Conservation (phyloP, 2,797 vertebrate species). For the Esox masquinongy region DNA sequence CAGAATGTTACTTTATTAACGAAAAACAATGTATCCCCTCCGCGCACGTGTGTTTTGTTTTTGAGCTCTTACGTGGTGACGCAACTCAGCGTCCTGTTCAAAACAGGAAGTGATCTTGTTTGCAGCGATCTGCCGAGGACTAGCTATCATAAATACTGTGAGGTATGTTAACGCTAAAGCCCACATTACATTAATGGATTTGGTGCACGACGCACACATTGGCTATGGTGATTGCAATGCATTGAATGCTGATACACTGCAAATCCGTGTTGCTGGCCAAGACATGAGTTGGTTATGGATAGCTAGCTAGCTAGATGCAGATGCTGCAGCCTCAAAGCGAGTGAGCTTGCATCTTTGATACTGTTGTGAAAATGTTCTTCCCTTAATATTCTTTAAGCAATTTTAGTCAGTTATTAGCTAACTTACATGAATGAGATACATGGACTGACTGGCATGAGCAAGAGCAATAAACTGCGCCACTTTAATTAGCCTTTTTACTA, state of each 20-base stretch:
- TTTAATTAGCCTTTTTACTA: background rate
- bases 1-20: background rate
- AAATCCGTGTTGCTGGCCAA: background rate
- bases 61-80: slow-evolving; percentile 6
- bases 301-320: background rate
- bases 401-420: background rate
- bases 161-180: background rate
- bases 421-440: background rate
- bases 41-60: slow-evolving; percentile 1
- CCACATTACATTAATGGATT: background rate
- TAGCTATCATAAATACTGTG: background rate
- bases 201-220: background rate
- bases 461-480: background rate
- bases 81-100: background rate
- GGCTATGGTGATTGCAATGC: background rate
- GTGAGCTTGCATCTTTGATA: background rate
- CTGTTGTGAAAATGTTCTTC: background rate
- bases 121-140: background rate
- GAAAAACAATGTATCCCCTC: background rate
- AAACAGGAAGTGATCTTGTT: slow-evolving; percentile 3
- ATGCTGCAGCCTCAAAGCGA: background rate
- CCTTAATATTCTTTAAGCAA: background rate
- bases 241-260: background rate
- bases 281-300: background rate
- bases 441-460: background rate